Evolutionary conservation across 1,140 invertebrate species (phyloP).

Genomic region (Tetragnatha versicolor): DNA sequence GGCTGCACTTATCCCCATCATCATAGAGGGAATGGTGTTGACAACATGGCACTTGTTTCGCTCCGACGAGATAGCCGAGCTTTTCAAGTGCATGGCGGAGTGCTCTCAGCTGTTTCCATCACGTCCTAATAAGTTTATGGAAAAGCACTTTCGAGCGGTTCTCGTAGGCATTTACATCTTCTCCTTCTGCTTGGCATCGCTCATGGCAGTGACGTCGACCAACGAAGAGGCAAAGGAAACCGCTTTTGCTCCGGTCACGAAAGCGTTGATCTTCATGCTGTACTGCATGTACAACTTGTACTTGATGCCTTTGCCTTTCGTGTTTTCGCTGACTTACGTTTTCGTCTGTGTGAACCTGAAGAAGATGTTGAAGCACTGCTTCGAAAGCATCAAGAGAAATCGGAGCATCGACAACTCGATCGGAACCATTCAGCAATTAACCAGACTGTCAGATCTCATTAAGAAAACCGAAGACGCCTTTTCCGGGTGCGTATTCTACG

Average conservation of each 20-base stretch:
- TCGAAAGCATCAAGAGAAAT: background rate
- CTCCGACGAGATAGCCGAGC: background rate
- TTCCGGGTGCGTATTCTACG: constrained; percentile 9
- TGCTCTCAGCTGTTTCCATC: background rate
- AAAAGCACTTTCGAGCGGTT: background rate
- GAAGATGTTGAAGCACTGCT: background rate
- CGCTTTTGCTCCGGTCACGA: background rate
- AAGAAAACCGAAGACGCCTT: constrained; percentile 1
- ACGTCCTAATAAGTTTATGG: background rate
- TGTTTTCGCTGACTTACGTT: background rate
- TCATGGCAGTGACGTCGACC: background rate
- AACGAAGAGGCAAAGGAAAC: background rate
- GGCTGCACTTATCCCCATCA: background rate
- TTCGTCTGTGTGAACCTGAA: background rate
- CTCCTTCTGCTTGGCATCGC: background rate
- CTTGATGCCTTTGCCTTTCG: constrained; percentile 1
- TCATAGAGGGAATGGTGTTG: background rate
- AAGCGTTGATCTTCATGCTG: background rate
- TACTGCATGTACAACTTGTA: constrained; percentile 3
- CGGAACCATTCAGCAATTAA: background rate
- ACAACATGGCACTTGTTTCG: background rate
- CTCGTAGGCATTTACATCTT: background rate
- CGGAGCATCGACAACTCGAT: background rate
- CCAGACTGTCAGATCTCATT: background rate
- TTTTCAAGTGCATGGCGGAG: background rate